Conservation (phyloP, 1,140 invertebrate genomes). For the Sminthurinus signatus region DNA sequence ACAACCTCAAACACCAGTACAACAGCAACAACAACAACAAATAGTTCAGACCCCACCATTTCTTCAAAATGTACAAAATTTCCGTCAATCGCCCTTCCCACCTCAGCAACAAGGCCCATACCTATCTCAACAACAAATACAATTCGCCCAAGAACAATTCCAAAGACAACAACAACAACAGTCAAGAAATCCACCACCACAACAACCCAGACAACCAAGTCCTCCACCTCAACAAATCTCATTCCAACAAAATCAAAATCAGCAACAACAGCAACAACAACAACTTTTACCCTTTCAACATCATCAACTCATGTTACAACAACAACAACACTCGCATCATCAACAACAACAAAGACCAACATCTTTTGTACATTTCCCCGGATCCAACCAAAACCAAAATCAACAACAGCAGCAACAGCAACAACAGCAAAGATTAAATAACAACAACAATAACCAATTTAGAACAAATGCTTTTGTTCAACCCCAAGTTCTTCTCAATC, state of each 20-base stretch:
- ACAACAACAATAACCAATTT: neutral
- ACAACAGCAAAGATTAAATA: neutral
- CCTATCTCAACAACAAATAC: neutral
- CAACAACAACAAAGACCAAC: neutral
- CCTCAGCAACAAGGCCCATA: neutral
- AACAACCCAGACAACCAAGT: neutral
- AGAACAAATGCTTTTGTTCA: neutral
- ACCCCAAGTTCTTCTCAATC: neutral
- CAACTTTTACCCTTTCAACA: neutral
- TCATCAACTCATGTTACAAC: neutral
- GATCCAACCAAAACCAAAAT: neutral
- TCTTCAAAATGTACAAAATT: slow-evolving; percentile 1
- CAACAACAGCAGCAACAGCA: slow-evolving; percentile 8
- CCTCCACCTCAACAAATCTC: neutral
- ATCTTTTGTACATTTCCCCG: neutral
- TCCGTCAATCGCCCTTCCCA: neutral
- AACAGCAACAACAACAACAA: slow-evolving; percentile 4
- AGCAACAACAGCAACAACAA: neutral
- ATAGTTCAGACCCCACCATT: neutral
- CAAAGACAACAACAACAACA: neutral
- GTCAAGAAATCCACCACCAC: neutral
- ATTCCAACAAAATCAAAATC: neutral
- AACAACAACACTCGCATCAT: neutral
- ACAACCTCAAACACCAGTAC: neutral
- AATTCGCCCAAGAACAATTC: neutral